Evolutionary conservation across 2,797 vertebrate genomes (phyloP).

Genomic region (Danionella dracula): DNA sequence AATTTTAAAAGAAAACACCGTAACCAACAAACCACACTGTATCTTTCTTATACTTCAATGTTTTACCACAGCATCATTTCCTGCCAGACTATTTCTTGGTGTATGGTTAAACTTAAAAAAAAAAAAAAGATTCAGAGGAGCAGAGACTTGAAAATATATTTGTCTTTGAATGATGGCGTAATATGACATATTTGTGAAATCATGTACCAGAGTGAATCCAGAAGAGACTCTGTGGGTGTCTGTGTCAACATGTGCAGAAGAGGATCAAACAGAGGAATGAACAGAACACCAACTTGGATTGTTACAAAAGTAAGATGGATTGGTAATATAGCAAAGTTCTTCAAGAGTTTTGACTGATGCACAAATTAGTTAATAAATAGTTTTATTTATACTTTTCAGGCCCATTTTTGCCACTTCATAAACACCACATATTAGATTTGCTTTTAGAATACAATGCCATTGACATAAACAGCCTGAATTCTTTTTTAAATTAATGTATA

Average conservation of each 20-base stretch:
- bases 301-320: neutral
- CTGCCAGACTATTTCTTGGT: neutral
- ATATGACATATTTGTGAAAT: constrained; percentile 13
- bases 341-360: too few relatives aligned
- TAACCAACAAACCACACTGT: neutral
- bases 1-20: too few relatives aligned
- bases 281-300: neutral
- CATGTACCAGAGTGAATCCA: neutral
- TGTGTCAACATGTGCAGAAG: neutral
- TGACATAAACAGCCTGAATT: too few relatives aligned
- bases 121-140: neutral
- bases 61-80: neutral
- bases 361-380: too few relatives aligned
- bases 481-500: too few relatives aligned
- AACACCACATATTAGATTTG: too few relatives aligned
- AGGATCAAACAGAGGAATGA: constrained; percentile 11
- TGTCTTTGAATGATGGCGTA: constrained; percentile 11
- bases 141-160: constrained; percentile 6
- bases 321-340: neutral
- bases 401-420: too few relatives aligned
- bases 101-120: too few relatives aligned
- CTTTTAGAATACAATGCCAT: too few relatives aligned
- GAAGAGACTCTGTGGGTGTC: neutral
- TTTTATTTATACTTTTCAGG: too few relatives aligned
- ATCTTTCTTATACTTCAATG: neutral